Percentiles rank a stretch among this genome's conserved stretches.
phyloP scores from a whole-genome alignment of 2,797 vertebrate genomes.

The Alcedo atthis region DNA sequence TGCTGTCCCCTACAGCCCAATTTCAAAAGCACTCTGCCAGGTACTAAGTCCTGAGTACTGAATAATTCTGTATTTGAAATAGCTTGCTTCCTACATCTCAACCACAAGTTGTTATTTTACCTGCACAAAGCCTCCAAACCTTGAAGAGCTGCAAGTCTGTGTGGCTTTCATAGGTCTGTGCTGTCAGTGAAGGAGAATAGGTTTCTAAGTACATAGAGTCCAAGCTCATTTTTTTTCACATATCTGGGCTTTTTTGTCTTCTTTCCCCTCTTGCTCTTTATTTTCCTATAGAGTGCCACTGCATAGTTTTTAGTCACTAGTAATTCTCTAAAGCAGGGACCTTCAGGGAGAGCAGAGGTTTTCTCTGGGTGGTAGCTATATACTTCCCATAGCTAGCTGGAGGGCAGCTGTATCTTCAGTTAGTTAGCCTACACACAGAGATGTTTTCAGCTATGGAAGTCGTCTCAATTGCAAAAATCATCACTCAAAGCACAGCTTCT shows the following conservation, averaged over 20 bases:
- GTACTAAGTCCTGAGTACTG: background rate
- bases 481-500: background rate
- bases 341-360: background rate
- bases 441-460: background rate
- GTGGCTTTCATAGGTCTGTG: background rate
- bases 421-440: background rate
- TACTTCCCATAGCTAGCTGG: background rate
- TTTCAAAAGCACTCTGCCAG: background rate
- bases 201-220: background rate
- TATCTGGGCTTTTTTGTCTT: background rate
- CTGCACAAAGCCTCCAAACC: background rate
- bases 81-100: background rate
- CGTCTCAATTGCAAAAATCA: background rate
- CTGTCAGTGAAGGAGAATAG: background rate
- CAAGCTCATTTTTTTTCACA: background rate
- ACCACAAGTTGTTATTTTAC: slow-evolving; percentile 1
- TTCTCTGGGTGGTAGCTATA: background rate
- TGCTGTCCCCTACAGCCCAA: background rate
- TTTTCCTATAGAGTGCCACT: fast-evolving
- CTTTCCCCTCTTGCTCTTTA: background rate
- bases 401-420: background rate
- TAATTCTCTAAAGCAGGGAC: background rate
- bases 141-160: slow-evolving; percentile 10
- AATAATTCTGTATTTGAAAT: slow-evolving; percentile 25
- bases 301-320: background rate